These are phyloP conservation scores for Cebus imitator DNA, from an alignment of 2,113 vertebrate species.

Conservation along the genomic window DNA sequence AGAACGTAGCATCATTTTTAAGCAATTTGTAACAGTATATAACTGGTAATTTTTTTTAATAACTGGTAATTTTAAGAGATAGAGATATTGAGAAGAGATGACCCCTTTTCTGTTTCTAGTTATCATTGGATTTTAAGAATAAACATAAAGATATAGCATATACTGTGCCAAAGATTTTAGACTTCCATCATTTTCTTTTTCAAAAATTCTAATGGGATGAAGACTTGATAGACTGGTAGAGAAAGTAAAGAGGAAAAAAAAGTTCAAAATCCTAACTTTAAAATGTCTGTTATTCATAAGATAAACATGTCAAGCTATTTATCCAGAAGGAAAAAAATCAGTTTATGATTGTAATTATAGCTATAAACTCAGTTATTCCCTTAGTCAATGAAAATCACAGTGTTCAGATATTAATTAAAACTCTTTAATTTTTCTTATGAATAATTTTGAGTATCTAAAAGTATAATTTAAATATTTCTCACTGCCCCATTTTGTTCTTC, in stretches of 20 bases:
- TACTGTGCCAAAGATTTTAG: background rate
- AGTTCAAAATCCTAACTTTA: slow-evolving; percentile 25
- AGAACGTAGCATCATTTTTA: background rate
- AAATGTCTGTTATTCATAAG: background rate
- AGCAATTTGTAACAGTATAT: background rate
- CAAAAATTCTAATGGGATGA: background rate
- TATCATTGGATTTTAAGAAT: background rate
- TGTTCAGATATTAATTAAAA: background rate
- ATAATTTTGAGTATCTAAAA: background rate
- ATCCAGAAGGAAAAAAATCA: background rate
- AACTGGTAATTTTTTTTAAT: background rate
- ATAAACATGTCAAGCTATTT: slow-evolving; percentile 20
- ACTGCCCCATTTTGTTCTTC: background rate
- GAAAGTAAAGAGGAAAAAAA: slow-evolving; percentile 33
- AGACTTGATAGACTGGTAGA: background rate
- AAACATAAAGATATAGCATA: background rate
- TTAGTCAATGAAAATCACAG: slow-evolving; percentile 22
- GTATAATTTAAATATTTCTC: slow-evolving; percentile 43
- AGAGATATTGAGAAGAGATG: background rate
- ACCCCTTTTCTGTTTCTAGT: background rate
- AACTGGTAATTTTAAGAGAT: background rate
- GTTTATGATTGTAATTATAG: slow-evolving; percentile 14
- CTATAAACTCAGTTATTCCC: slow-evolving; percentile 34
- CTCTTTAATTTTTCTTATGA: background rate
- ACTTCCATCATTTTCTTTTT: background rate